Conservation (phyloP, 2,888 invertebrate species). For the Sisyra nigra region DNA sequence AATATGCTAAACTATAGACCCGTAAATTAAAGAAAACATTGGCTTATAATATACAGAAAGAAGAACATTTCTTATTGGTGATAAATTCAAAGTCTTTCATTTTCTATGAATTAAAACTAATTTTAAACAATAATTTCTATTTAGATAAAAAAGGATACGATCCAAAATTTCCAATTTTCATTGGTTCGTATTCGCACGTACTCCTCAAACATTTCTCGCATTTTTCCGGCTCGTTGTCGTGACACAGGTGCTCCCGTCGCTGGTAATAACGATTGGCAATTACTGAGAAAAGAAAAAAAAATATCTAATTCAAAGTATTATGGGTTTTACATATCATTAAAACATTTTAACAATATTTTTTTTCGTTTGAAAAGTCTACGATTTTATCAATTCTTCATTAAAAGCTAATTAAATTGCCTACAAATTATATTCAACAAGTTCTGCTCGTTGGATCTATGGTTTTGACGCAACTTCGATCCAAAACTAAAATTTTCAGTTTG, state of each 20-base stretch:
- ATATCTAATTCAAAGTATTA: too few relatives aligned
- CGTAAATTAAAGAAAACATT: neutral
- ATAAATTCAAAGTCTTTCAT: neutral
- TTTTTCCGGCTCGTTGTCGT: conserved; percentile 72
- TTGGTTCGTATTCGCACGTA: conserved; percentile 75
- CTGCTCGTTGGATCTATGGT: too few relatives aligned
- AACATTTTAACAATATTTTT: too few relatives aligned
- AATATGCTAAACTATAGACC: conserved; percentile 76
- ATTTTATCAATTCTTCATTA: too few relatives aligned
- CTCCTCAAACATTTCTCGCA: conserved; percentile 86
- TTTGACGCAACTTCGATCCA: too few relatives aligned
- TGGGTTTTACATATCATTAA: too few relatives aligned
- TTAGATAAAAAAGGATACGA: conserved; percentile 60
- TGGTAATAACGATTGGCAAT: conserved; percentile 86
- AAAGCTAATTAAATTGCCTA: too few relatives aligned
- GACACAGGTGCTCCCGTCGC: conserved; percentile 92
- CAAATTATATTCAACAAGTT: too few relatives aligned
- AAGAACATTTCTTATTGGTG: neutral
- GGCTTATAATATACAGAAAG: neutral
- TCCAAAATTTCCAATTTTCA: conserved; percentile 97
- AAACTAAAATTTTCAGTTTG: too few relatives aligned
- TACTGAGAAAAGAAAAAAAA: conserved; percentile 37
- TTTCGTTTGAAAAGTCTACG: too few relatives aligned
- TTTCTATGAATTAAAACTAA: too few relatives aligned
- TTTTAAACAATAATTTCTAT: neutral